Percentiles rank a stretch among this genome's conserved stretches.
phyloP scores from a whole-genome alignment of 2,797 vertebrate species.

The Calcarius lapponicus region DNA sequence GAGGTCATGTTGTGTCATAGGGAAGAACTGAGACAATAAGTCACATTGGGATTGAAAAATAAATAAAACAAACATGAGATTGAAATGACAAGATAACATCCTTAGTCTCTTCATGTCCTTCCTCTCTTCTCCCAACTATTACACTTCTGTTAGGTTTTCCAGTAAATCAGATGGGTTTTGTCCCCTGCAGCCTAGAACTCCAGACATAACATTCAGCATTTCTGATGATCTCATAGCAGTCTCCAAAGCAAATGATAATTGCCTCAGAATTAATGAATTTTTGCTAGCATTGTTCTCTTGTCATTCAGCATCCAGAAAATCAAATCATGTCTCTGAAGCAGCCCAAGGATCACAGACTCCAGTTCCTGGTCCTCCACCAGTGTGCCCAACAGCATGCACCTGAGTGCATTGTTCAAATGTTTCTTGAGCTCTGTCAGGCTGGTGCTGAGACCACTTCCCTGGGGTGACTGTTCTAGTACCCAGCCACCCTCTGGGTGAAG shows the following conservation, averaged over 20 bases:
- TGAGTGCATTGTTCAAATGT: neutral
- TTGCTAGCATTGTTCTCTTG: neutral
- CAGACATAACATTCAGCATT: neutral
- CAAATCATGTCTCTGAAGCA: neutral
- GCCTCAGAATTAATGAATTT: neutral
- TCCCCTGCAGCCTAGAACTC: neutral
- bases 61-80: neutral
- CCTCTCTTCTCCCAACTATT: neutral
- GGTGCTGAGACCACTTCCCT: neutral
- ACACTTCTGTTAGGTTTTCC: conserved; percentile 4
- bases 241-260: neutral
- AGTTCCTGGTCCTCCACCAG: neutral
- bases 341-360: neutral
- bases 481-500: neutral
- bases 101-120: neutral
- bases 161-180: neutral
- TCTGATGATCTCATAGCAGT: conserved; percentile 35
- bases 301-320: neutral
- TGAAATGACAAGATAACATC: neutral
- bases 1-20: neutral
- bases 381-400: neutral
- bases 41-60: neutral
- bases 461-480: neutral
- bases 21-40: neutral
- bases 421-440: neutral